Evolutionary conservation across 2,888 invertebrate species (phyloP).

Genomic region (Peribatodes rhomboidaria): DNA sequence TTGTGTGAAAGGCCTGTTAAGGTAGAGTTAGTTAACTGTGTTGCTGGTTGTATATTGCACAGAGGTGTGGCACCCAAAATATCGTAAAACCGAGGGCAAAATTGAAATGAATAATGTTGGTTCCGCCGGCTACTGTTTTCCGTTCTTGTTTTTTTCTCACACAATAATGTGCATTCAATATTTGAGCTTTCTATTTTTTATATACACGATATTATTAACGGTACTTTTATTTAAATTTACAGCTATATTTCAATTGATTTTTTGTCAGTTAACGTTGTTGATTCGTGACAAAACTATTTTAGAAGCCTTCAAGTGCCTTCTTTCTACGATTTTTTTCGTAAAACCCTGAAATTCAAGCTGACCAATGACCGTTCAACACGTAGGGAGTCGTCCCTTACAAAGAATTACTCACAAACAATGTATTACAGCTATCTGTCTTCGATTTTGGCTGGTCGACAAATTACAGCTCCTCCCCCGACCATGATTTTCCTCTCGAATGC

Average conservation of each 20-base stretch:
- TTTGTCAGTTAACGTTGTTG: too few relatives aligned
- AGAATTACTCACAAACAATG: background rate
- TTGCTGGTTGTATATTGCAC: background rate
- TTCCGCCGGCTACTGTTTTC: constrained; percentile 19
- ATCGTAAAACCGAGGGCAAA: constrained; percentile 33
- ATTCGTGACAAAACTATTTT: too few relatives aligned
- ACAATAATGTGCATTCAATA: constrained; percentile 21
- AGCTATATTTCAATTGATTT: too few relatives aligned
- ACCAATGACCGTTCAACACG: too few relatives aligned
- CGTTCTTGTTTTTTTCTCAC: constrained; percentile 28
- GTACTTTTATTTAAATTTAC: too few relatives aligned
- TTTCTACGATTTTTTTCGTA: too few relatives aligned
- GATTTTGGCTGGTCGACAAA: constrained; percentile 23
- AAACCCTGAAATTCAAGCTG: too few relatives aligned
- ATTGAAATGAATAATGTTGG: constrained; percentile 34
- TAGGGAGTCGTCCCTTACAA: too few relatives aligned
- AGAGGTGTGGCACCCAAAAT: constrained; percentile 28
- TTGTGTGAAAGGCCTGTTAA: too few relatives aligned
- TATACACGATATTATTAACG: too few relatives aligned
- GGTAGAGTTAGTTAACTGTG: constrained; percentile 1
- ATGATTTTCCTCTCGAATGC: constrained; percentile 28
- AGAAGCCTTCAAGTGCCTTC: too few relatives aligned
- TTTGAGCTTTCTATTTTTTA: constrained; percentile 3
- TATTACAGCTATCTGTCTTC: background rate
- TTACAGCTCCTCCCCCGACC: constrained; percentile 14